phyloP scores from a whole-genome alignment of 92 coral and sea anemone genomes.

The Ricordea florida region DNA sequence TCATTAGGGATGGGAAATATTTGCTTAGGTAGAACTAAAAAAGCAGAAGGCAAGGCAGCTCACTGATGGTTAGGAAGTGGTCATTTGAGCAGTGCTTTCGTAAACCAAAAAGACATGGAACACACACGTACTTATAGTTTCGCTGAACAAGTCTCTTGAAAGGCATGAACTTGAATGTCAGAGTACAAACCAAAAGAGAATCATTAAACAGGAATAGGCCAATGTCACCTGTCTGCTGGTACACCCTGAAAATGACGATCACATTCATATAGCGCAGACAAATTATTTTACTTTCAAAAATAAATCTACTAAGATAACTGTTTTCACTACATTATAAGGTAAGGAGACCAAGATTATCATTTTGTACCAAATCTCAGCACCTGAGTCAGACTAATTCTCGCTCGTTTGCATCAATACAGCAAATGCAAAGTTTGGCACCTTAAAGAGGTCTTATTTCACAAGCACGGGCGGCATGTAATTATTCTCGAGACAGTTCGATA shows the following conservation, averaged over 20 bases:
- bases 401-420: no score
- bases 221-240: slow-evolving; percentile 73
- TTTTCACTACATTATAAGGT: no score
- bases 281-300: no score
- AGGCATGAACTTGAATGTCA: slow-evolving; percentile 75
- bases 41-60: not conserved
- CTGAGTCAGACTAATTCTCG: no score
- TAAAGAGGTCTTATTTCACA: no score
- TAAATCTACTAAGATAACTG: no score
- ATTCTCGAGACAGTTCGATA: no score
- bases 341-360: not conserved
- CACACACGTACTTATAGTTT: slow-evolving; percentile 81
- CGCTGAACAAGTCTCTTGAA: slow-evolving; percentile 73
- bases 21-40: no score
- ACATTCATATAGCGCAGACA: not conserved
- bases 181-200: slow-evolving; percentile 65
- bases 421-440: no score
- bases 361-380: no score
- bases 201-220: slow-evolving; percentile 90
- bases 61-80: not conserved
- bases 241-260: slow-evolving; percentile 55
- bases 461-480: no score
- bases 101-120: not conserved
- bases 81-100: not conserved
- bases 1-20: no score